Evolutionary conservation across 30 jellyfish, hydroid and myxozoan species (phyloP).

Genomic region (Cassiopea andromeda): DNA sequence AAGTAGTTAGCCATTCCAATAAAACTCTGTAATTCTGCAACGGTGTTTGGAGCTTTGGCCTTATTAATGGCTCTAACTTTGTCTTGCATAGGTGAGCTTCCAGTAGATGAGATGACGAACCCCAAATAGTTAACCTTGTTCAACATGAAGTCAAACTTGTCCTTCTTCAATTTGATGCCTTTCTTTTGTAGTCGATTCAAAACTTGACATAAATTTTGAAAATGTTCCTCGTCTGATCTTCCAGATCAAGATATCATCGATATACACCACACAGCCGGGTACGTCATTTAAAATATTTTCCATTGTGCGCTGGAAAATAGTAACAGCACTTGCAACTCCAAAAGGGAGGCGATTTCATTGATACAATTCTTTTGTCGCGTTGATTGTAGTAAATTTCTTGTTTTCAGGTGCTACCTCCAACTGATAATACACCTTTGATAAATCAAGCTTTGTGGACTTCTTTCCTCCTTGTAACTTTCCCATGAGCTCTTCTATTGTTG

Average conservation of each 20-base stretch:
- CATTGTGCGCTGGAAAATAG: slow-evolving; percentile 52
- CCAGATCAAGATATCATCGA: slow-evolving; percentile 33
- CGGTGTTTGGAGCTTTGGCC: background rate
- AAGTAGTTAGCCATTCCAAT: background rate
- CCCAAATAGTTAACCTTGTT: slow-evolving; percentile 28
- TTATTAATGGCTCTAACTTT: background rate
- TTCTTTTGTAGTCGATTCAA: background rate
- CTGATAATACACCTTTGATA: slow-evolving; percentile 27
- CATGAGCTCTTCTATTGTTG: slow-evolving; percentile 59
- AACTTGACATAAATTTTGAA: slow-evolving; percentile 33
- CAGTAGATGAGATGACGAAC: slow-evolving; percentile 27
- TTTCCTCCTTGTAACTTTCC: slow-evolving; percentile 47
- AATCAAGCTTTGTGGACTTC: slow-evolving; percentile 62
- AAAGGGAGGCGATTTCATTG: slow-evolving; percentile 19
- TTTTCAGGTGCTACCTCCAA: background rate
- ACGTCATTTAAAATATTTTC: slow-evolving; percentile 28
- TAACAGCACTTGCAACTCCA: slow-evolving; percentile 26
- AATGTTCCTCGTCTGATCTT: slow-evolving; percentile 26
- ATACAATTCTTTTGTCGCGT: slow-evolving; percentile 33
- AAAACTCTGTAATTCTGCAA: background rate
- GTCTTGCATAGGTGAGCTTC: slow-evolving; percentile 12
- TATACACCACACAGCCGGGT: slow-evolving; percentile 29
- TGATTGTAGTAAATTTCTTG: background rate
- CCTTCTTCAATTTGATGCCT: background rate
- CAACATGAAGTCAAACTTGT: slow-evolving; percentile 6